Base-by-base conservation (phyloP, 2,113 vertebrate species). In the Thinocorus orbignyianus region DNA sequence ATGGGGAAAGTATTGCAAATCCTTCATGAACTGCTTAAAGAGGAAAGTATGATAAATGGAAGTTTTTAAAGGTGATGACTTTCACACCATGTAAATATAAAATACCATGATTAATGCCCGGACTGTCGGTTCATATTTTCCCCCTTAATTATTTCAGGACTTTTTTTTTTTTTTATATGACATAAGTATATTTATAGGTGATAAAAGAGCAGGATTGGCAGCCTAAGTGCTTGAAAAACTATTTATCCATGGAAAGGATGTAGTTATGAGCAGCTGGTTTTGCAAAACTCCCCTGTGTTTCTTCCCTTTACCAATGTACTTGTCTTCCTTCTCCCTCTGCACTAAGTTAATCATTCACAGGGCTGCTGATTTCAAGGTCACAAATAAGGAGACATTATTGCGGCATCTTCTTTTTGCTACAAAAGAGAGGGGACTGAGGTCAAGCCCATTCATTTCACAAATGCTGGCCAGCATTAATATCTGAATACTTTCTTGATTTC, bases 371-470 rank as follows among this genome's bases (percentile, higher is more conserved):
- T 86, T 92, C 71, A 95, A 80, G 76, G 90, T 84, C 88, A 69
- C 65, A 90, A 78, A 92, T 65, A 84, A 90, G 66, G 37, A 87
- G 39, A 35, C 5, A 6, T 52, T 88, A 93, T 88, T 91, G 48
- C 57, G 58, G 51, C 33, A 30, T 80, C 65, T 85, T 4, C 1
- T 79, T 79, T 86, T 86, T 91, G 37, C 41, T 88, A 61, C 64
- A 86, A 70, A 88, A 74, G 30, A 90, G 3, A 10, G n/a, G 22
- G 44, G 49, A 35, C 49, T 69, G 66, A 90, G 92, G 92, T 94
- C 90, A 93, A 94, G 51, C 16, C 76, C 88, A 96, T 92, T 95
- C 64, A 93, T 96, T 96, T 96, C 86, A 73, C n/a, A 84, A 94
- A 83, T 2, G 6, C 65, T 81, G 77, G 35, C 61, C 81, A 94